A percentile compares a stretch with the other conserved stretches of the same genome.
These are phyloP conservation scores for Rhynchonema sp. DNA, from an alignment of 2,888 invertebrate species.

Conservation along the genomic window DNA sequence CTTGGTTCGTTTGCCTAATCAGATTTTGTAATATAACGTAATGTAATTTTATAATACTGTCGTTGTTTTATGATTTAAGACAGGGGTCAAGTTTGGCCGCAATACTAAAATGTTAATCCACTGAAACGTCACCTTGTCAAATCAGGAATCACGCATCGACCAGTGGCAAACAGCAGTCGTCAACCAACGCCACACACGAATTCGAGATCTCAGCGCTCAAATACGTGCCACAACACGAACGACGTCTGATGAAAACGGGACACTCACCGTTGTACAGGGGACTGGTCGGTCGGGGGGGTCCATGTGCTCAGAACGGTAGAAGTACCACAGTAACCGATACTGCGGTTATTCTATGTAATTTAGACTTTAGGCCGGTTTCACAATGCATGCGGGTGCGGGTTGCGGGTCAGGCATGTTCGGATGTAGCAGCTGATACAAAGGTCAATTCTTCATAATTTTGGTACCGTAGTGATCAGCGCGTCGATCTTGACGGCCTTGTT, in stretches of 20 bases:
- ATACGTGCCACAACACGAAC: not conserved
- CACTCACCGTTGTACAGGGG: not conserved
- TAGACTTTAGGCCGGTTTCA: no score
- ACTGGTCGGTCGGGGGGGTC: not conserved
- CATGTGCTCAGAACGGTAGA: no score
- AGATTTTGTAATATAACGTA: not conserved
- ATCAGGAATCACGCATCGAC: not conserved
- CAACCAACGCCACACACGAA: not conserved
- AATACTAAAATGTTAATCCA: not conserved
- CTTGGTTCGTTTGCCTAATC: not conserved
- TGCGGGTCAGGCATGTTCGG: no score
- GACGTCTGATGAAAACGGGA: not conserved
- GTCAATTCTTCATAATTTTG: no score
- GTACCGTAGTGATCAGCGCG: no score
- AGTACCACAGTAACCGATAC: no score
- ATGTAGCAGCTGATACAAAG: no score
- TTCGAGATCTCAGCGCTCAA: not conserved
- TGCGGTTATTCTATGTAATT: no score
- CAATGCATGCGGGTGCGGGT: no score
- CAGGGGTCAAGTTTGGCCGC: not conserved
- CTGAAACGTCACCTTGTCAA: not conserved
- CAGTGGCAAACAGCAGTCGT: not conserved
- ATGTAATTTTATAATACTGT: no score
- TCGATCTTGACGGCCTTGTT: no score
- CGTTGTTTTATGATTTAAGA: not conserved